Evolutionary conservation across 2,888 invertebrate genomes (phyloP).

Genomic region (Gari tellinella): DNA sequence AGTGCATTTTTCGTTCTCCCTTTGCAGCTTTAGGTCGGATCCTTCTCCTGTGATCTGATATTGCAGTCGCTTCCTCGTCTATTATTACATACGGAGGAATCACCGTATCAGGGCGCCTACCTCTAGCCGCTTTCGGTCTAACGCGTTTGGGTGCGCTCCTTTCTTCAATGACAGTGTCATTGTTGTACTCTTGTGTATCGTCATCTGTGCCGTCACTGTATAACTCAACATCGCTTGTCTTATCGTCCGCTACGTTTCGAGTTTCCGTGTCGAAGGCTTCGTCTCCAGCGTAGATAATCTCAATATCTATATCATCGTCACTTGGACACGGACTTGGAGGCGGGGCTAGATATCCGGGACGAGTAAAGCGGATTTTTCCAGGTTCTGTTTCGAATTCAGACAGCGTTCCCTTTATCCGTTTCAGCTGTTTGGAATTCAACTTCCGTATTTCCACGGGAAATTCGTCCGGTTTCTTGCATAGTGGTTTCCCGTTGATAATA

Average conservation of each 20-base stretch:
- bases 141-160: not conserved
- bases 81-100: constrained; percentile 20
- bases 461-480: constrained; percentile 1
- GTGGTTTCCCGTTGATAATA: not conserved
- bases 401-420: not conserved
- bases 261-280: not conserved
- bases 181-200: not conserved
- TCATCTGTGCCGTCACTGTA: not conserved
- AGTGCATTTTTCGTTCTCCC: not conserved
- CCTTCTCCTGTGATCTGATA: not conserved
- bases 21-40: constrained; percentile 14
- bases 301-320: not conserved
- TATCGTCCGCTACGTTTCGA: not conserved
- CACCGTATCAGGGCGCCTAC: constrained; percentile 1
- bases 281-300: not conserved
- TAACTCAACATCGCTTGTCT: not conserved
- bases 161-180: not conserved
- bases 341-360: not conserved
- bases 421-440: constrained; percentile 5
- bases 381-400: not conserved
- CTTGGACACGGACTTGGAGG: not conserved
- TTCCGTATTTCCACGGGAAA: constrained; percentile 1
- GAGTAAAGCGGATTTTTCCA: not conserved
- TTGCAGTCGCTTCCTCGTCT: constrained; percentile 4
- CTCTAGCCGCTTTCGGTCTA: constrained; percentile 18